These are phyloP conservation scores for Puma concolor DNA, from an alignment of 2,113 vertebrate genomes.

Conservation along the genomic window DNA sequence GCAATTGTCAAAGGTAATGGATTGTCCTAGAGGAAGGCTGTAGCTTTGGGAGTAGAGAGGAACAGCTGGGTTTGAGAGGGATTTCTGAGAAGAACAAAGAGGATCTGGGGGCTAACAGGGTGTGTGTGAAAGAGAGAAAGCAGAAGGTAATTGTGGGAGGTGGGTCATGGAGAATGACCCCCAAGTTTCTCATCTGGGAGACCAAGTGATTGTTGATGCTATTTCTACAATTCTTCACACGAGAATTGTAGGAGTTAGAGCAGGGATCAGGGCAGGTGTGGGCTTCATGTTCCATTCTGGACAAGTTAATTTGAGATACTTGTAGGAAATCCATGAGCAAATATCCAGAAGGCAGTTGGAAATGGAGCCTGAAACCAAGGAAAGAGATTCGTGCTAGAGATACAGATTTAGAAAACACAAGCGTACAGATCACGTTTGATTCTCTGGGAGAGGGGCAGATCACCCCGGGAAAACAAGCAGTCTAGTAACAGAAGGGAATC, in stretches of 20 bases:
- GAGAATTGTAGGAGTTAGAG: background rate
- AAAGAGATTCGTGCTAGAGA: background rate
- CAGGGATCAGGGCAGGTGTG: background rate
- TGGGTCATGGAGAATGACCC: background rate
- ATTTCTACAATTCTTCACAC: background rate
- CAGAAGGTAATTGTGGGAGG: background rate
- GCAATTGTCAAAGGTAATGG: background rate
- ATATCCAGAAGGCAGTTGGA: background rate
- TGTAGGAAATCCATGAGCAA: background rate
- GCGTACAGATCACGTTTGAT: background rate
- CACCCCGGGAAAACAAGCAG: background rate
- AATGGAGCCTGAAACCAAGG: background rate
- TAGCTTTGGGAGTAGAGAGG: background rate
- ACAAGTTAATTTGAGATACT: constrained; percentile 18
- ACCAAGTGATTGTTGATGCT: background rate
- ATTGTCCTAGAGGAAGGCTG: background rate
- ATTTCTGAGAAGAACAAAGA: background rate
- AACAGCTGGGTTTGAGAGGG: background rate
- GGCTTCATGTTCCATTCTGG: background rate
- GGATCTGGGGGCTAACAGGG: background rate
- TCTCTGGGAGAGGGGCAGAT: too few species aligned
- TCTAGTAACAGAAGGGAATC: background rate
- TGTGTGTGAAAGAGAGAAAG: background rate
- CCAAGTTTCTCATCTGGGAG: background rate
- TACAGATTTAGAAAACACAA: background rate